Evolutionary conservation across 1,140 invertebrate genomes (phyloP).

Genomic region (Brachionus sp.): DNA sequence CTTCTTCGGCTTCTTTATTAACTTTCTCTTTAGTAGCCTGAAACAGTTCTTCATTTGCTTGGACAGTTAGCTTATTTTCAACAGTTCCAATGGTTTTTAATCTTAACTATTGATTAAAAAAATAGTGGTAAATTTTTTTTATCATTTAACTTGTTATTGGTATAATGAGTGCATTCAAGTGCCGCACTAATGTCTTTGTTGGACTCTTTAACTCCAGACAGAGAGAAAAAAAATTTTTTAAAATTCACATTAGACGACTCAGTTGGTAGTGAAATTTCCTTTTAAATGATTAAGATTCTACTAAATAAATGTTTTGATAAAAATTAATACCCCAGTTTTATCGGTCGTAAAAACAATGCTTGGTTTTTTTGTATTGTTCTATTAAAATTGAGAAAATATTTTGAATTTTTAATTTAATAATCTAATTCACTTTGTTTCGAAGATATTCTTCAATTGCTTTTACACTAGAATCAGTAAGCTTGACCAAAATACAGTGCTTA

Average conservation of each 20-base stretch:
- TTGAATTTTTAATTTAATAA: neutral
- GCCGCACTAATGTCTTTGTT: conserved; percentile 31
- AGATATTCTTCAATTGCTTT: conserved; percentile 43
- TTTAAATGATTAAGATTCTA: neutral
- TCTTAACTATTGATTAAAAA: neutral
- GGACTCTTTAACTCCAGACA: conserved; percentile 35
- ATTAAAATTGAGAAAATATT: neutral
- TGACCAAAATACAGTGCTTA: conserved; percentile 37
- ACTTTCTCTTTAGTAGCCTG: conserved; percentile 47
- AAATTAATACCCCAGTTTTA: neutral
- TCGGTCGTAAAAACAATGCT: neutral
- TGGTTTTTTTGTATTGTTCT: conserved; percentile 29
- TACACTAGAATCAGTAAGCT: conserved; percentile 27
- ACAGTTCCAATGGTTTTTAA: conserved; percentile 44
- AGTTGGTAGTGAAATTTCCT: conserved; percentile 15
- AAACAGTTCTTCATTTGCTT: conserved; percentile 46
- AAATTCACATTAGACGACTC: conserved; percentile 7
- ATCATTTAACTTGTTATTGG: neutral
- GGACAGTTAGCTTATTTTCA: conserved; percentile 40
- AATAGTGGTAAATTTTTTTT: neutral
- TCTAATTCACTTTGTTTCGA: conserved; percentile 21
- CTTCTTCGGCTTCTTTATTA: conserved; percentile 36
- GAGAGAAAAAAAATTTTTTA: conserved; percentile 37
- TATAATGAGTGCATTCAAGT: conserved; percentile 6
- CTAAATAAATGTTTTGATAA: neutral